Percentiles rank a stretch among this genome's conserved stretches.
Evolutionary conservation across 2,797 vertebrate species (phyloP).

Genomic region (Sphenopsis melanotis): DNA sequence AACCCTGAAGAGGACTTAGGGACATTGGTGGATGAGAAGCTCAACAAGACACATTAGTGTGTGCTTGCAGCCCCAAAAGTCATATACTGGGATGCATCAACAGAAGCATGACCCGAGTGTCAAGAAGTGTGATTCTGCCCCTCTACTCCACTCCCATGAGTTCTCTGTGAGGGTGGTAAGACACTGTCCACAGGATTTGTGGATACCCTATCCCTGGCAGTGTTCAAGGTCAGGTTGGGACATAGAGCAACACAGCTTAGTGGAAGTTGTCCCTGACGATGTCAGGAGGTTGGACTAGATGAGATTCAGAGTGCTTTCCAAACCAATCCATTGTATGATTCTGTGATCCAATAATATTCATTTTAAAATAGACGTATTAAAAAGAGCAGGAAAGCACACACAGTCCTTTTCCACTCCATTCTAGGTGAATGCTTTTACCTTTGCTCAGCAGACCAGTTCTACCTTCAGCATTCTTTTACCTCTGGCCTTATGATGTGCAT

Average conservation of each 20-base stretch:
- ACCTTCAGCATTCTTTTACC: background rate
- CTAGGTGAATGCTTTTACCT: background rate
- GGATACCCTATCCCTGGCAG: background rate
- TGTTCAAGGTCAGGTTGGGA: too few species aligned
- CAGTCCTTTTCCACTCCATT: background rate
- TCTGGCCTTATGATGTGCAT: background rate
- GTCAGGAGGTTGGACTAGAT: background rate
- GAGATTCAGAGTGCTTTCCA: background rate
- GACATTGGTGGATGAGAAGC: background rate
- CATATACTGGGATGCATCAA: background rate
- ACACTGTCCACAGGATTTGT: background rate
- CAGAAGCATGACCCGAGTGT: fast-evolving
- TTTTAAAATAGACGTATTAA: background rate
- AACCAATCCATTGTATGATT: background rate
- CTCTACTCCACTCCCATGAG: background rate
- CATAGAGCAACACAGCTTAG: background rate
- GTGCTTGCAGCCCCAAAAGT: background rate
- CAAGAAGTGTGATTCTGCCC: background rate
- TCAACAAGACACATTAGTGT: too few species aligned
- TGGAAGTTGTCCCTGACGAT: background rate
- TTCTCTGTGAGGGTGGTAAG: background rate
- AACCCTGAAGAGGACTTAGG: background rate
- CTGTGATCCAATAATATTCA: background rate
- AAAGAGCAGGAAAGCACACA: background rate
- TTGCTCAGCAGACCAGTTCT: background rate